Percentiles rank a stretch among this genome's conserved stretches.
Evolutionary conservation across 2,888 invertebrate genomes (phyloP).

Genomic region (Lycophotia porphyrea): DNA sequence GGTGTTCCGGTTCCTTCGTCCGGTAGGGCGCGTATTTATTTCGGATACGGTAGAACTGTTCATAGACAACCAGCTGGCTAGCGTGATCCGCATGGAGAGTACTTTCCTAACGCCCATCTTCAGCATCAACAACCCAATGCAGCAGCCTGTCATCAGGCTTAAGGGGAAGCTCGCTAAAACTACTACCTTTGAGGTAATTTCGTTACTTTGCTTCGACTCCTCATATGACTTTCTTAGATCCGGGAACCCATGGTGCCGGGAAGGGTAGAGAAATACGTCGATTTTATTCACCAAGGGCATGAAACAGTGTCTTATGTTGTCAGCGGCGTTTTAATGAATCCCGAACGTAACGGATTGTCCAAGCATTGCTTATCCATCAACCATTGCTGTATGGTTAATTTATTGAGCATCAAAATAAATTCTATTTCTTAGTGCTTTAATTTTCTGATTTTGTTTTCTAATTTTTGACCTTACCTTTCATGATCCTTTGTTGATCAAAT

Average conservation of each 20-base stretch:
- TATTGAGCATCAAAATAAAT: too few relatives aligned
- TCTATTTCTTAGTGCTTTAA: too few relatives aligned
- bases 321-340: not conserved
- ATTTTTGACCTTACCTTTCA: not conserved
- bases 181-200: conserved; percentile 27
- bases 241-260: too few relatives aligned
- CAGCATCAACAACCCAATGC: conserved; percentile 71
- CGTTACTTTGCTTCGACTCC: not conserved
- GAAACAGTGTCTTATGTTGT: too few relatives aligned
- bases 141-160: conserved; percentile 72
- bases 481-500: not conserved
- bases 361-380: too few relatives aligned
- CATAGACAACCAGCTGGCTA: conserved; percentile 68
- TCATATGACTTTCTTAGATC: too few relatives aligned
- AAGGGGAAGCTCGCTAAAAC: conserved; percentile 64
- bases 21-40: conserved; percentile 68
- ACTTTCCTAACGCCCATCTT: conserved; percentile 76
- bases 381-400: too few relatives aligned
- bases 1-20: conserved; percentile 76
- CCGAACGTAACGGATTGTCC: not conserved
- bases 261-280: not conserved
- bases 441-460: not conserved
- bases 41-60: conserved; percentile 76
- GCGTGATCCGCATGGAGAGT: conserved; percentile 73
- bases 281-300: too few relatives aligned